Evolutionary conservation across 2,888 invertebrate species (phyloP), one percentile per base, ranked within the genome.

Genomic region (Resseliella maxima): DNA sequence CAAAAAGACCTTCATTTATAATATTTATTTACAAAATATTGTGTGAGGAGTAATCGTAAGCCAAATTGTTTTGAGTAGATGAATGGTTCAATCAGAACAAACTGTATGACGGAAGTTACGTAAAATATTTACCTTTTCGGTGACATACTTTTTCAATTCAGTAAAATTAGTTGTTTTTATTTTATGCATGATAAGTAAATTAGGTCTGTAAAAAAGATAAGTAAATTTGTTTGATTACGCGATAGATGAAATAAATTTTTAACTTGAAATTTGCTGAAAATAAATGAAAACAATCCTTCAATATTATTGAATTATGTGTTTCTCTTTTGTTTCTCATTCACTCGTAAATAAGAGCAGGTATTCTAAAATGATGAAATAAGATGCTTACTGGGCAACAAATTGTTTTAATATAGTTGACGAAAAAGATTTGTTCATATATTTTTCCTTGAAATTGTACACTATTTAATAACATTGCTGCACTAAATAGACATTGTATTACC

Each of bases 141-240:
- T 59, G 59, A 59, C 59, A 59, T 59, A 59, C 59, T 59, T 59
- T 59, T 59, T 59, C 59, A 27, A 24, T 59, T 59, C 24, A 59
- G 59, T 59, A 59, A 59, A n/a, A n/a, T 59, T 24, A 59, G 24
- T 50, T 50, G 59, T 24, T 59, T 59, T 24, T 59, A 59, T 59
- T 59, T 24, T 24, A 27, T 59, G 59, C 18, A 50, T 50, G 59
- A 12, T 8, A 18, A n/a, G n/a, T 2, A 59, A 59, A 59, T 24
- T 24, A 24, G 59, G 59, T 59, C 59, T 59, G 50, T 41, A 59
- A 59, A 59, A 59, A n/a, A 50, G 24, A 59, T 24, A 59, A 59
- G 59, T 24, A 59, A 59, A 59, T 59, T 59, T 2, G 59, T 24
- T 12, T 59, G n/a, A 24, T 59, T 59, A 59, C 24, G 59, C 18